Percentiles rank a stretch among this genome's conserved stretches.
These are phyloP conservation scores for Allobates femoralis DNA, from an alignment of 2,797 vertebrate species.

Conservation along the genomic window DNA sequence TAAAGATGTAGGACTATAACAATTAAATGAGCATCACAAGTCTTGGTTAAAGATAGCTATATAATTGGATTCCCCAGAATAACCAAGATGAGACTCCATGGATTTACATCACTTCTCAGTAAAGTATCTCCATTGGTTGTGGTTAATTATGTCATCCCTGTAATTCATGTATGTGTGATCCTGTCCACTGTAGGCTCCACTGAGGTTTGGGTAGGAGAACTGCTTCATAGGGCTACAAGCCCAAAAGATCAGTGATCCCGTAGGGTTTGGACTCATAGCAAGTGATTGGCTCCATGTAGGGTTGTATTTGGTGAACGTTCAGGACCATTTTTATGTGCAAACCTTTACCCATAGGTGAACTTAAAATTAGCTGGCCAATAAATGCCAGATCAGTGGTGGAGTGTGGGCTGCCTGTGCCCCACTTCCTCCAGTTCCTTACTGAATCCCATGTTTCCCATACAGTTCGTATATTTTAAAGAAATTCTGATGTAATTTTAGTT, in stretches of 20 bases:
- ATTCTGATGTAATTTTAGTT: too few relatives aligned
- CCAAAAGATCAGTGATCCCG: too few relatives aligned
- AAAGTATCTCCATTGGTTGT: background rate
- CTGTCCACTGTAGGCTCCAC: background rate
- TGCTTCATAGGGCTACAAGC: too few relatives aligned
- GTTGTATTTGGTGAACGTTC: too few relatives aligned
- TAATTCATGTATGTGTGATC: background rate
- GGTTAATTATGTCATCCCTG: background rate
- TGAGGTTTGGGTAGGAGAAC: too few relatives aligned
- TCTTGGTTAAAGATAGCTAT: slow-evolving; percentile 43
- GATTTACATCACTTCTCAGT: slow-evolving; percentile 11
- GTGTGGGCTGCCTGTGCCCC: too few relatives aligned
- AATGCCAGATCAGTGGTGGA: background rate
- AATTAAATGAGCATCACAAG: slow-evolving; percentile 30
- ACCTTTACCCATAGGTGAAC: too few relatives aligned
- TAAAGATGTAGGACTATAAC: slow-evolving; percentile 32
- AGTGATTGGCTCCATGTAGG: background rate
- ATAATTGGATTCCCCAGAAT: slow-evolving; percentile 51
- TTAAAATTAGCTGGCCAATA: too few relatives aligned
- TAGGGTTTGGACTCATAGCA: background rate
- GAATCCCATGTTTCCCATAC: too few relatives aligned
- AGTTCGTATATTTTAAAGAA: too few relatives aligned
- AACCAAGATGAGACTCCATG: slow-evolving; percentile 18
- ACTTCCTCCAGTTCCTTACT: too few relatives aligned
- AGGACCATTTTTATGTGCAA: too few relatives aligned